Evolutionary conservation across 2,113 vertebrate species (phyloP).

Genomic region (Chauna torquata): DNA sequence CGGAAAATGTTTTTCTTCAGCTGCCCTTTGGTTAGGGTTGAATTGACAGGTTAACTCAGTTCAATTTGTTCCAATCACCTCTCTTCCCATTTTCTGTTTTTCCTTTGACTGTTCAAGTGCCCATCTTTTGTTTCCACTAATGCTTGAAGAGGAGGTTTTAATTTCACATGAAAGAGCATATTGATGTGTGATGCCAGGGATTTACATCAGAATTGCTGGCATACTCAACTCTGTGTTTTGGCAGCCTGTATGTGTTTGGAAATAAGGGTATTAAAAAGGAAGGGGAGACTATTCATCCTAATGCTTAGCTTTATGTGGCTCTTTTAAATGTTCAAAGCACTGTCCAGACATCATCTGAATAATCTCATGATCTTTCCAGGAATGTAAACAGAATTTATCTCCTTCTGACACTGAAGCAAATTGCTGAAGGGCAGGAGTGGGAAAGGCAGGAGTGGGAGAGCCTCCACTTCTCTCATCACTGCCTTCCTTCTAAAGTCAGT

Average conservation of each 20-base stretch:
- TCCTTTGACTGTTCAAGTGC: background rate
- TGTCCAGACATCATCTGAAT: background rate
- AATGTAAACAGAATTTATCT: slow-evolving; percentile 22
- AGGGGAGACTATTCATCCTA: background rate
- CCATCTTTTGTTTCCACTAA: background rate
- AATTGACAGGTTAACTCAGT: background rate
- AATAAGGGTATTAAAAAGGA: background rate
- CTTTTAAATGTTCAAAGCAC: background rate
- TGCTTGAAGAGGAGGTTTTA: background rate
- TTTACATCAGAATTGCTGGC: slow-evolving; percentile 55
- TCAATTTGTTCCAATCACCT: background rate
- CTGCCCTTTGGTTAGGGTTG: background rate
- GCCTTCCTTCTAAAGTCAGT: background rate
- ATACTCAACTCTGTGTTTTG: background rate
- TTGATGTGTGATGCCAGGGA: slow-evolving; percentile 33
- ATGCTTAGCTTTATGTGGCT: background rate
- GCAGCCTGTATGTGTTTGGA: background rate
- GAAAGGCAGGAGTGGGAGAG: background rate
- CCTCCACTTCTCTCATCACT: background rate
- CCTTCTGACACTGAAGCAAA: background rate
- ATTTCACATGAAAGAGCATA: slow-evolving; percentile 54
- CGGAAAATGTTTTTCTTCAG: background rate
- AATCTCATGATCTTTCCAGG: background rate
- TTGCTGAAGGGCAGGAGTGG: background rate
- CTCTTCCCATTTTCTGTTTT: background rate